A percentile compares a stretch with the other conserved stretches of the same genome.
phyloP scores from a whole-genome alignment of 1,140 invertebrate genomes.

The Coenobita brevimanus region DNA sequence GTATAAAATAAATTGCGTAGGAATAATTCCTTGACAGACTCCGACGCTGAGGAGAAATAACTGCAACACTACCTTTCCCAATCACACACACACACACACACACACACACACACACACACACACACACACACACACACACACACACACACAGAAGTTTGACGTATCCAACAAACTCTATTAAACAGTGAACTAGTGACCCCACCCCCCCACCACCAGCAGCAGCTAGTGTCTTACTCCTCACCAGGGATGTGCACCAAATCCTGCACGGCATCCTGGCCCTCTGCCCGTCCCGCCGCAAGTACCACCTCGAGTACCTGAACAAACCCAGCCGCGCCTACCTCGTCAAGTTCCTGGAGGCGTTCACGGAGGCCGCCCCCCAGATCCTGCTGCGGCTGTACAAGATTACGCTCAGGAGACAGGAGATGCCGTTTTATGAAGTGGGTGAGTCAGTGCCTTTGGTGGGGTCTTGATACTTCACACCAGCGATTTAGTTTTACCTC shows the following conservation, averaged over 20 bases:
- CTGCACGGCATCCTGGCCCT: slow-evolving; percentile 44
- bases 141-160: neutral
- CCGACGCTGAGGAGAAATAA: neutral
- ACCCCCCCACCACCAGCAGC: neutral
- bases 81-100: no score
- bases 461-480: no score
- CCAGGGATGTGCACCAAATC: slow-evolving; percentile 50
- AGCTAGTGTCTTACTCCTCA: neutral
- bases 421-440: slow-evolving; percentile 43
- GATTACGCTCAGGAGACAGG: slow-evolving; percentile 31
- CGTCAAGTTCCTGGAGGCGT: slow-evolving; percentile 61
- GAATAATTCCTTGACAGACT: no score
- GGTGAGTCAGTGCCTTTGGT: slow-evolving; percentile 4
- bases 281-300: neutral
- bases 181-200: neutral
- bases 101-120: slow-evolving; percentile 20
- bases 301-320: slow-evolving; percentile 28
- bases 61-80: neutral
- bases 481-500: no score
- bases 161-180: neutral
- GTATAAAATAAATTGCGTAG: no score
- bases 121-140: neutral
- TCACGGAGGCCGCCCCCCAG: slow-evolving; percentile 59
- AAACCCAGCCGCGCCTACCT: slow-evolving; percentile 48
- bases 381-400: slow-evolving; percentile 53